These are phyloP conservation scores for Drosophila trapezifrons DNA, from an alignment of 1,140 invertebrate genomes.

Conservation along the genomic window DNA sequence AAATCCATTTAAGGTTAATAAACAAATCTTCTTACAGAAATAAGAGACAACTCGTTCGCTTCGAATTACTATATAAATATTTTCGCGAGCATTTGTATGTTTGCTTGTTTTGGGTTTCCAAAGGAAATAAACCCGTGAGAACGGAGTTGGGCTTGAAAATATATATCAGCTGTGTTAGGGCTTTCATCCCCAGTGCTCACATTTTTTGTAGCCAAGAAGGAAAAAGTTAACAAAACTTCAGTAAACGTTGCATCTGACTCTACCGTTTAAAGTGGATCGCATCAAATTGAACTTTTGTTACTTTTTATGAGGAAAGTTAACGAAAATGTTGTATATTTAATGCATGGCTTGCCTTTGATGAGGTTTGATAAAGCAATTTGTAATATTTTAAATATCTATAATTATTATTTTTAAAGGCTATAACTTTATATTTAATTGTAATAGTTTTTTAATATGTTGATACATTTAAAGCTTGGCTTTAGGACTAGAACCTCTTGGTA, in stretches of 20 bases:
- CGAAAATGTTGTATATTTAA: neutral
- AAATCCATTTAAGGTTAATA: constrained; percentile 37
- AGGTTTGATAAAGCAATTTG: neutral
- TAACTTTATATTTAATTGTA: neutral
- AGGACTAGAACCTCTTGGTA: too few species aligned
- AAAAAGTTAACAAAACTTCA: constrained; percentile 30
- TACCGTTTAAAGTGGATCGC: constrained; percentile 15
- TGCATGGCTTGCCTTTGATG: too few species aligned
- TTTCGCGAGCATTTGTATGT: constrained; percentile 43
- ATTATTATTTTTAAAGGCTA: neutral
- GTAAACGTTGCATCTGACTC: constrained; percentile 27
- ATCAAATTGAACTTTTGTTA: constrained; percentile 8
- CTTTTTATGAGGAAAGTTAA: constrained; percentile 28
- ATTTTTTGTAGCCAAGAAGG: constrained; percentile 1
- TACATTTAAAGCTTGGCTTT: too few species aligned
- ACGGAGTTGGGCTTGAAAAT: constrained; percentile 5
- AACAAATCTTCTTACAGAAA: constrained; percentile 37
- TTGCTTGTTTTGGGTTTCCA: constrained; percentile 25
- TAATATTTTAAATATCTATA: neutral
- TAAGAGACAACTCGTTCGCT: constrained; percentile 13
- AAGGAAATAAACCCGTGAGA: constrained; percentile 37
- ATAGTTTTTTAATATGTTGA: neutral
- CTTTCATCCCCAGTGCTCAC: constrained; percentile 27
- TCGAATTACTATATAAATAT: constrained; percentile 44
- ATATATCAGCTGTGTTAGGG: constrained; percentile 34